Conservation (phyloP, 2,888 invertebrate genomes). For the Papilio gigon region DNA sequence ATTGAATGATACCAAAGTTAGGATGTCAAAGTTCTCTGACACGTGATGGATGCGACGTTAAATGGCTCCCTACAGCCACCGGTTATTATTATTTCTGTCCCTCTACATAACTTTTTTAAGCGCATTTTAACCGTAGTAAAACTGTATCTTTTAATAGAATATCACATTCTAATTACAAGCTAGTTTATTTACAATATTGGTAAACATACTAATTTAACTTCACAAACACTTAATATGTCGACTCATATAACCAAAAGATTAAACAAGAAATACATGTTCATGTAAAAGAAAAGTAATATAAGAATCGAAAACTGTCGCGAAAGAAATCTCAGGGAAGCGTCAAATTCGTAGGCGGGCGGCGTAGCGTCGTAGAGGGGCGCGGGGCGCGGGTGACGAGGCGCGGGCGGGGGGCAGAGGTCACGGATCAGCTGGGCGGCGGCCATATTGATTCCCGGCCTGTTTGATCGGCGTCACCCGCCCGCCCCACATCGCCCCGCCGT, state of each 20-base stretch:
- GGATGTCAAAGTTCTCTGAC: conserved; percentile 47
- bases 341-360: conserved; percentile 64
- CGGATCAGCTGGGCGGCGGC: conserved; percentile 82
- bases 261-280: not conserved
- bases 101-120: conserved; percentile 66
- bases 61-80: conserved; percentile 50
- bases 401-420: conserved; percentile 73
- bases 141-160: conserved; percentile 47
- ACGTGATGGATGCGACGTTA: conserved; percentile 43
- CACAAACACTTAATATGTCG: not conserved
- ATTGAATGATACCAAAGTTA: conserved; percentile 9
- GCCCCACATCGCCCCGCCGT: conserved; percentile 56
- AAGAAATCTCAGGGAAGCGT: conserved; percentile 70
- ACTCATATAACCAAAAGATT: not conserved
- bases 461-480: conserved; percentile 75
- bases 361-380: conserved; percentile 47
- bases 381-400: conserved; percentile 46
- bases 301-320: conserved; percentile 59
- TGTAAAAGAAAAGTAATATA: conserved; percentile 36
- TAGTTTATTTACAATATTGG: not conserved
- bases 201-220: not conserved
- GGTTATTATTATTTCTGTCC: conserved; percentile 47
- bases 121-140: conserved; percentile 63
- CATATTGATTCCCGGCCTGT: conserved; percentile 82
- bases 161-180: too few relatives aligned